These are phyloP conservation scores for Gnatocerus cornutus DNA, from an alignment of 2,888 invertebrate genomes.

Conservation along the genomic window DNA sequence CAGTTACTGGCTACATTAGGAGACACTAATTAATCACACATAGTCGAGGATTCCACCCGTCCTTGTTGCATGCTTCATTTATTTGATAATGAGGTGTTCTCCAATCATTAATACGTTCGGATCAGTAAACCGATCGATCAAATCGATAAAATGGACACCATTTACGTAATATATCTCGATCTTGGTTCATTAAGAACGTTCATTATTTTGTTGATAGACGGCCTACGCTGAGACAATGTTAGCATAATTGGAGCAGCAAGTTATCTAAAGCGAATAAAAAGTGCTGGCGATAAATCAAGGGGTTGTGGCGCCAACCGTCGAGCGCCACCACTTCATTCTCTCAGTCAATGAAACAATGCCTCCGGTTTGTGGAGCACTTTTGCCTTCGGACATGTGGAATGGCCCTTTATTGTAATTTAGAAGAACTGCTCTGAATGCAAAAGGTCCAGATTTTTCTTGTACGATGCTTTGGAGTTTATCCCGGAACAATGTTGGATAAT, in stretches of 20 bases:
- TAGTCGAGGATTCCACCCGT: slow-evolving; percentile 47
- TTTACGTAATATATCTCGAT: slow-evolving; percentile 45
- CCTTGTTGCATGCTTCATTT: slow-evolving; percentile 57
- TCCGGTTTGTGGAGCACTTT: too few relatives aligned
- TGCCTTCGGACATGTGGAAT: too few relatives aligned
- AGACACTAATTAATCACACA: slow-evolving; percentile 57
- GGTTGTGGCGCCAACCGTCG: slow-evolving; percentile 39
- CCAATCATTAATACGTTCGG: slow-evolving; percentile 54
- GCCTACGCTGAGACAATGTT: slow-evolving; percentile 25
- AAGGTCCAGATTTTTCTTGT: too few relatives aligned
- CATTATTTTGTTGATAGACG: slow-evolving; percentile 16
- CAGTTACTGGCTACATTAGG: slow-evolving; percentile 52
- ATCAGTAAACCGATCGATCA: slow-evolving; percentile 55
- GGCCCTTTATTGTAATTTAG: too few relatives aligned
- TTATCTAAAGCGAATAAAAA: slow-evolving; percentile 21
- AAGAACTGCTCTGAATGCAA: too few relatives aligned
- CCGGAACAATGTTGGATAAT: slow-evolving; percentile 9
- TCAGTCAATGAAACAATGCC: not conserved
- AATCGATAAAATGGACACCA: slow-evolving; percentile 48
- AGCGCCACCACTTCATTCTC: not conserved
- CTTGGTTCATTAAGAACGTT: slow-evolving; percentile 31
- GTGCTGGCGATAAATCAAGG: slow-evolving; percentile 35
- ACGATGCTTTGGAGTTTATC: too few relatives aligned
- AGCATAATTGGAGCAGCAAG: slow-evolving; percentile 6
- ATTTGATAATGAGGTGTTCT: slow-evolving; percentile 58